Conservation (phyloP, 2,888 invertebrate genomes). For the Microctonus hyperodae region DNA sequence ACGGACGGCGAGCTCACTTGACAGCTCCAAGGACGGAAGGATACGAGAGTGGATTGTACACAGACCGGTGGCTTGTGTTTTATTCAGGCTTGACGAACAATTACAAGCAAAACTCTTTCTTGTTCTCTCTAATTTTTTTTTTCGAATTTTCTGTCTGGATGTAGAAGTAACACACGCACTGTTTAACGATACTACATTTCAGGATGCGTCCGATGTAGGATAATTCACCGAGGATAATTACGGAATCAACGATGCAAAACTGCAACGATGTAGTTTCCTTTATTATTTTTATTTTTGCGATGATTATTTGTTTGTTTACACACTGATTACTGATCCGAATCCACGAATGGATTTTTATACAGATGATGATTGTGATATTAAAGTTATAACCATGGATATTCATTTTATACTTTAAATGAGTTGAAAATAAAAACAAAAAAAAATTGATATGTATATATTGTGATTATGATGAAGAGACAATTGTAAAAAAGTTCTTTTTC, state of each 20-base stretch:
- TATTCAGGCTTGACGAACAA: conserved; percentile 63
- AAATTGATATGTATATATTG: no score
- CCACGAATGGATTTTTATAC: no score
- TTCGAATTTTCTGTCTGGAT: background rate
- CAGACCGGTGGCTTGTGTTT: conserved; percentile 60
- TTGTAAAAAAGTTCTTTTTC: background rate
- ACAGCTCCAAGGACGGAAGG: conserved; percentile 53
- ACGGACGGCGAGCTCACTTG: conserved; percentile 54
- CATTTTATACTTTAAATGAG: background rate
- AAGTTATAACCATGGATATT: background rate
- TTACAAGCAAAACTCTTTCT: conserved; percentile 48
- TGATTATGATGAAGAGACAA: background rate
- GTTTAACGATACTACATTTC: conserved; percentile 40
- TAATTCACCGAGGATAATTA: conserved; percentile 31
- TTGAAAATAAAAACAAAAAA: background rate
- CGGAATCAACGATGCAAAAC: conserved; percentile 33
- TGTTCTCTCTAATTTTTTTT: conserved; percentile 12
- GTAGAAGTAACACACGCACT: conserved; percentile 40
- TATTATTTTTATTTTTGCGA: background rate
- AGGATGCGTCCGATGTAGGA: conserved; percentile 43
- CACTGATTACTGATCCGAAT: conserved; percentile 20
- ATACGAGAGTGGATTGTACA: conserved; percentile 40
- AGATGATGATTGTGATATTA: background rate
- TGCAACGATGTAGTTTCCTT: conserved; percentile 20
- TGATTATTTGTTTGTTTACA: no score